Base-by-base conservation (phyloP, 1,140 invertebrate species). In the Lerema accius region DNA sequence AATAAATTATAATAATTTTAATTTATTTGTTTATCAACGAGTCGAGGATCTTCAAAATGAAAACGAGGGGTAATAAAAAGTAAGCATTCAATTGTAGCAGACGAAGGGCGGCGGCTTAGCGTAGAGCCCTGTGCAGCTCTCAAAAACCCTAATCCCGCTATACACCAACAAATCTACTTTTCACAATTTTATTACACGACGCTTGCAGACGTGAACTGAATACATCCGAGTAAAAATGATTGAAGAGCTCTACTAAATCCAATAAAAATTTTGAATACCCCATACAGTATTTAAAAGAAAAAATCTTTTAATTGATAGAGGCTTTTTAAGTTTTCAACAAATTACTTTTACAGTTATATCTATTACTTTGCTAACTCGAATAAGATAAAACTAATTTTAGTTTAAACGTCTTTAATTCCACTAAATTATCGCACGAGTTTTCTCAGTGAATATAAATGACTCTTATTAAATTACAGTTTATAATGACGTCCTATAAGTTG, bases 101-200 rank as follows among this genome's bases (percentile, higher is more conserved):
- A 4, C 35, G 35, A 11, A 37, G n/a, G 35, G 35, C 35, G 6
- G 1, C 35, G 4, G 35, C 35, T 37, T 37, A 37, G 23, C 23
- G 26, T 49, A 48, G 17, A 37, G 35, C 35, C 45, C 45, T 4
- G 43, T 28, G 45, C 10, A 28, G 23, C 45, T n/a, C 42, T 19
- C 19, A 9, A n/a, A 19, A 17, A 14, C 45, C 45, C 11, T 48
- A 48, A 48, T 48, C 45, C 23, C 19, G 11, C 19, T 11, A 48
- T 48, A 48, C 23, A 48, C 23, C 45, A 13, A 28, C 45, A 28
- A 48, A 48, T 48, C 19, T 28, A 46, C 45, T 48, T 26, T 14
- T 48, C 45, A 28, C 19, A 48, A 48, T 48, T 48, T 48, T 28
- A 48, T 48, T 48, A 48, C 45, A 48, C 19, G 23, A 48, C 11